Conservation (phyloP, 30 jellyfish, hydroid and myxozoan genomes). For the Nemopilema nomurai region DNA sequence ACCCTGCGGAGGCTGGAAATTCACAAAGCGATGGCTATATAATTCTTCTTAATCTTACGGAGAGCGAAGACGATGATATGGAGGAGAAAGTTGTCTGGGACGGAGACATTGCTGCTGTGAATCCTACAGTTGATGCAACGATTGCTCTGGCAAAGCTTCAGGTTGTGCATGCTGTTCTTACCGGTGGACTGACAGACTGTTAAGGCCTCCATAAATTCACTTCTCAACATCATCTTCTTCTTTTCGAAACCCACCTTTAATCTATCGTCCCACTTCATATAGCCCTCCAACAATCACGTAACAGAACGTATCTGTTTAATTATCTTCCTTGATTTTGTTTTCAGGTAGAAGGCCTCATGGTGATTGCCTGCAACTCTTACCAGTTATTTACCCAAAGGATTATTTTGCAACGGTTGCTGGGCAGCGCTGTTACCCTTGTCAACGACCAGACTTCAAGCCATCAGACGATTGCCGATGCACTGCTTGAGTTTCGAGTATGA, state of each 20-base stretch:
- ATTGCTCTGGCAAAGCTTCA: conserved; percentile 74
- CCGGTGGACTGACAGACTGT: not conserved
- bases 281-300: too few relatives aligned
- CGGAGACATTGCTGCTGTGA: conserved; percentile 59
- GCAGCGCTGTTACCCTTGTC: conserved; percentile 52
- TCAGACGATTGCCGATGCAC: conserved; percentile 83
- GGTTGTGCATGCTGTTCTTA: conserved; percentile 26
- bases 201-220: too few relatives aligned
- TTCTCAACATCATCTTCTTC: too few relatives aligned
- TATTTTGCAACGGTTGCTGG: conserved; percentile 59
- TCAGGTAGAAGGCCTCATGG: conserved; percentile 84
- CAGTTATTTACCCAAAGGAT: conserved; percentile 68
- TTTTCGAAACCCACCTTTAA: too few relatives aligned
- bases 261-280: too few relatives aligned
- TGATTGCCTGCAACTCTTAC: conserved; percentile 86
- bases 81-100: conserved; percentile 65
- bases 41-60: conserved; percentile 39
- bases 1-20: conserved; percentile 74
- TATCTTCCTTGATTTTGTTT: not conserved
- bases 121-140: conserved; percentile 72
- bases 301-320: too few relatives aligned
- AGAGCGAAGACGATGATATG: conserved; percentile 15
- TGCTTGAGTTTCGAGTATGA: conserved; percentile 77
- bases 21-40: conserved; percentile 70
- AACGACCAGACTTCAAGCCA: conserved; percentile 97